Evolutionary conservation across 2,888 invertebrate genomes (phyloP).

Genomic region (Nomada lathburiana): DNA sequence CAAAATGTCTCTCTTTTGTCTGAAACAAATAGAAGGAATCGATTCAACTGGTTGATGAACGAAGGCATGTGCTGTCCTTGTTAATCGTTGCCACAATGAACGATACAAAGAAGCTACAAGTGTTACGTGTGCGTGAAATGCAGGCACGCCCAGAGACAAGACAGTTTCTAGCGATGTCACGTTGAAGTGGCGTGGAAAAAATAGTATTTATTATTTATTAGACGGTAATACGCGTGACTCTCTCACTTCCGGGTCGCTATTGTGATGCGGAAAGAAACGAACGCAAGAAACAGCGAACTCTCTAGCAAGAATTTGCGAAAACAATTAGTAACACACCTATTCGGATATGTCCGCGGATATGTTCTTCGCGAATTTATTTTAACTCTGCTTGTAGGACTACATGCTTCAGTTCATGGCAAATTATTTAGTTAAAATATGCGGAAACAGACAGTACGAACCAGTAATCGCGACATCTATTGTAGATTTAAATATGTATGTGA

Average conservation of each 20-base stretch:
- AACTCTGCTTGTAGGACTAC: too few relatives aligned
- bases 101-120: conserved; percentile 14
- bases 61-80: background rate
- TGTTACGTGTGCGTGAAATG: conserved; percentile 1
- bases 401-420: too few relatives aligned
- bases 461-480: too few relatives aligned
- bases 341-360: too few relatives aligned
- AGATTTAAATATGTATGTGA: too few relatives aligned
- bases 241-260: conserved; percentile 26
- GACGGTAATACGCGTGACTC: conserved; percentile 12
- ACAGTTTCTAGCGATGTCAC: conserved; percentile 10
- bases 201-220: background rate
- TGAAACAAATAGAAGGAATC: background rate
- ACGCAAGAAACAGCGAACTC: too few relatives aligned
- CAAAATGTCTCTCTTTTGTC: background rate
- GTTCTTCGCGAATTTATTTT: too few relatives aligned
- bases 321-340: too few relatives aligned
- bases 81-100: conserved; percentile 16
- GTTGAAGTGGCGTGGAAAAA: conserved; percentile 9
- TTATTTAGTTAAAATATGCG: too few relatives aligned
- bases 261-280: background rate
- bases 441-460: too few relatives aligned
- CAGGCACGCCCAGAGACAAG: conserved; percentile 36
- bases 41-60: conserved; percentile 15
- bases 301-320: too few relatives aligned